phyloP scores from a whole-genome alignment of 2,113 vertebrate genomes.

The Mixornis gularis region DNA sequence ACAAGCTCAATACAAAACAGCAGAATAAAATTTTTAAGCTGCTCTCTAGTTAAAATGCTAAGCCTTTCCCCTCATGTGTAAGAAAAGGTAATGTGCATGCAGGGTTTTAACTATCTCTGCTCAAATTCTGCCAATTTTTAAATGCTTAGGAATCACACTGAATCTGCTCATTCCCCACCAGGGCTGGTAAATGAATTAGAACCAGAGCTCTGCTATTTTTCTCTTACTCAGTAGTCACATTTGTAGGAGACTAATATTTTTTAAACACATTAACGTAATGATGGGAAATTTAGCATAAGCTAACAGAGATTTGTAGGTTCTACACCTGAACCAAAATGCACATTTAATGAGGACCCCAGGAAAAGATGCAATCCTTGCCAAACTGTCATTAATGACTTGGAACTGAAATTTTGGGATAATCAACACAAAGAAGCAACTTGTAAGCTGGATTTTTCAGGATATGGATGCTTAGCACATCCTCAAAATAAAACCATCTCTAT shows the following conservation, averaged over 20 bases:
- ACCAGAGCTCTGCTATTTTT: background rate
- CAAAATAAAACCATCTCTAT: background rate
- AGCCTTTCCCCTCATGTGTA: background rate
- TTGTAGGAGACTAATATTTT: background rate
- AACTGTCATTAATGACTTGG: background rate
- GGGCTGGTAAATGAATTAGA: slow-evolving; percentile 12
- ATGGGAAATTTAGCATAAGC: background rate
- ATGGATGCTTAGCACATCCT: background rate
- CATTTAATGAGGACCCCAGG: background rate
- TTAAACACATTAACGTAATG: background rate
- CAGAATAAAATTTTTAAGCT: background rate
- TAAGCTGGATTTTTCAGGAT: background rate
- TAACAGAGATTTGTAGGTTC: background rate
- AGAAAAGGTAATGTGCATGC: background rate
- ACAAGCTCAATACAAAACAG: background rate
- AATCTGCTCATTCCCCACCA: background rate
- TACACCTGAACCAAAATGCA: background rate
- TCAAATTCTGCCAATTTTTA: background rate
- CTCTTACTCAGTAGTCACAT: background rate
- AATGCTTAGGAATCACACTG: background rate
- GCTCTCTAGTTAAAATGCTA: background rate
- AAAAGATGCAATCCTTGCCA: background rate
- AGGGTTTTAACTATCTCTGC: background rate
- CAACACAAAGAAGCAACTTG: background rate
- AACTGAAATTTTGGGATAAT: background rate